Evolutionary conservation across 1,140 invertebrate genomes (phyloP).

Genomic region (Acromyrmex charruanus): DNA sequence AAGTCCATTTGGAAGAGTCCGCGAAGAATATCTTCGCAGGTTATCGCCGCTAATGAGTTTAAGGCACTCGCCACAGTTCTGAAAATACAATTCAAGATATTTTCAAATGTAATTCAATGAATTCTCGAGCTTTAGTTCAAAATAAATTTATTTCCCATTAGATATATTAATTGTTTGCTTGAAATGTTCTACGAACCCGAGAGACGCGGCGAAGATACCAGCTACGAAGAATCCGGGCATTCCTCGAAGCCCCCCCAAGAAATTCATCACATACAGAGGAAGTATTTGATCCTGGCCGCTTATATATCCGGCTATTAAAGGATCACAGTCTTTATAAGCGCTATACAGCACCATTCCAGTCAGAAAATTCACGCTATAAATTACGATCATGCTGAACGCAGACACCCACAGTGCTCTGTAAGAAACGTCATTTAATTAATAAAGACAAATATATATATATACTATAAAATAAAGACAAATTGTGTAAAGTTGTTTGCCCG

Average conservation of each 20-base stretch:
- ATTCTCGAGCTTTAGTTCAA: not conserved
- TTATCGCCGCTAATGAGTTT: slow-evolving; percentile 96
- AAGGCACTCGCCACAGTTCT: slow-evolving; percentile 97
- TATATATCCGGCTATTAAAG: slow-evolving; percentile 88
- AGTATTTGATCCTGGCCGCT: slow-evolving; percentile 91
- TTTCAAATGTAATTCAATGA: not conserved
- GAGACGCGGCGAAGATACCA: slow-evolving; percentile 91
- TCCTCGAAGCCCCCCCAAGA: slow-evolving; percentile 90
- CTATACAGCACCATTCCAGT: slow-evolving; percentile 94
- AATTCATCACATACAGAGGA: slow-evolving; percentile 94
- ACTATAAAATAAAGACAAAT: no score
- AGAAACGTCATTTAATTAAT: not conserved
- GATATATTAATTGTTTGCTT: not conserved
- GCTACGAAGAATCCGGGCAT: slow-evolving; percentile 96
- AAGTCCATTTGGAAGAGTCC: slow-evolving; percentile 90
- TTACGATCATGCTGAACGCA: slow-evolving; percentile 88
- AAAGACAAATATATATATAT: no score
- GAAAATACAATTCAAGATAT: slow-evolving; percentile 72
- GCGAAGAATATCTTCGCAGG: slow-evolving; percentile 94
- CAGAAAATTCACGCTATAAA: slow-evolving; percentile 92
- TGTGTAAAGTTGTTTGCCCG: no score
- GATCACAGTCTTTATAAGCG: slow-evolving; percentile 94
- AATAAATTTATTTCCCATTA: not conserved
- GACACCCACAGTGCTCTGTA: slow-evolving; percentile 90
- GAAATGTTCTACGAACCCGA: slow-evolving; percentile 87